These are phyloP conservation scores for Burhinus bistriatus DNA, from an alignment of 2,113 vertebrate genomes.

Conservation along the genomic window DNA sequence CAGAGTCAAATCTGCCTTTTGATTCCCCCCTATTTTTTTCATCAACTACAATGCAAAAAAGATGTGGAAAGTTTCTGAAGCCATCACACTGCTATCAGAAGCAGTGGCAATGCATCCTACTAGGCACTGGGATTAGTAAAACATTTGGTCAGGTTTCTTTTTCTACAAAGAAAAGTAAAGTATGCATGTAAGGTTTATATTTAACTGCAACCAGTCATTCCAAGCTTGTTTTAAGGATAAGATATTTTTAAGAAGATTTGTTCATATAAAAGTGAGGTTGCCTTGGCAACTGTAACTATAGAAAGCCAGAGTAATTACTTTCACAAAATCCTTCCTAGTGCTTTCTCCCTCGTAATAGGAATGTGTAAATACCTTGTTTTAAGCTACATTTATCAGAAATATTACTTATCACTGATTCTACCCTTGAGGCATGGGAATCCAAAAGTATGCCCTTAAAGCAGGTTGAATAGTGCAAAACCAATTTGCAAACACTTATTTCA, in stretches of 20 bases:
- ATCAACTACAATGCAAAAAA: not conserved
- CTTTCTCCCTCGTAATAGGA: not conserved
- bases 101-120: not conserved
- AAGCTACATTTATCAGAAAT: not conserved
- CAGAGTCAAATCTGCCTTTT: not conserved
- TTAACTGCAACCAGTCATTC: not conserved
- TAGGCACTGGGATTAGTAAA: not conserved
- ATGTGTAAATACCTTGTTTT: not conserved
- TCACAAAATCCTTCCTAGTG: constrained; percentile 36
- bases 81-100: not conserved
- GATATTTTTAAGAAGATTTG: constrained; percentile 21
- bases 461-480: not conserved
- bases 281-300: constrained; percentile 49
- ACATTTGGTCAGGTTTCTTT: not conserved
- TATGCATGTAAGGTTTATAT: not conserved
- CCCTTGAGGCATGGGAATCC: not conserved
- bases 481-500: not conserved
- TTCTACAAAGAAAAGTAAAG: not conserved
- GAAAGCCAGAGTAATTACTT: constrained; percentile 44
- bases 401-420: not conserved
- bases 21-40: not conserved
- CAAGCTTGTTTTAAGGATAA: constrained; percentile 24
- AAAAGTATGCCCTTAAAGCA: not conserved
- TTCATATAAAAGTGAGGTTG: constrained; percentile 42
- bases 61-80: constrained; percentile 2